Conservation (phyloP, 2,888 invertebrate genomes). For the Melikaiella ostensackeni region DNA sequence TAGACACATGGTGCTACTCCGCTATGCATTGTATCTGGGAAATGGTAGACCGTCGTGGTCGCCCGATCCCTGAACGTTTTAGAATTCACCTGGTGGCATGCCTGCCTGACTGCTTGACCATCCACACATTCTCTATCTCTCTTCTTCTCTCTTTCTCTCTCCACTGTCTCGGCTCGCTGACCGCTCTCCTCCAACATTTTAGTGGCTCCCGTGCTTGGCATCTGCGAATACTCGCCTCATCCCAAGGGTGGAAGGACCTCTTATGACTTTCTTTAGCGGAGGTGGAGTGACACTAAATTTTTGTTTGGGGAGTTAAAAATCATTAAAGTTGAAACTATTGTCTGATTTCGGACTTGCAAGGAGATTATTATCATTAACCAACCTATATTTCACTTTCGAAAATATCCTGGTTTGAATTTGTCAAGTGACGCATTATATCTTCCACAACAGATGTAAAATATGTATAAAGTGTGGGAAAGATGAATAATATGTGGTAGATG, state of each 20-base stretch:
- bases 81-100: slow-evolving; percentile 70
- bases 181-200: slow-evolving; percentile 63
- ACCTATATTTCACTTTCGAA: not conserved
- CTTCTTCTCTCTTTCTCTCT: slow-evolving; percentile 51
- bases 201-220: slow-evolving; percentile 70
- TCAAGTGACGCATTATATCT: not conserved
- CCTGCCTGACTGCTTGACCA: slow-evolving; percentile 47
- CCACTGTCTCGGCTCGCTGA: slow-evolving; percentile 48
- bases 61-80: slow-evolving; percentile 65
- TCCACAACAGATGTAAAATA: not conserved
- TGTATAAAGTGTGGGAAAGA: slow-evolving; percentile 1
- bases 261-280: slow-evolving; percentile 9
- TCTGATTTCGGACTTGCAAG: not conserved
- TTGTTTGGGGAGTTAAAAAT: not conserved
- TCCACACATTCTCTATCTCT: slow-evolving; percentile 26
- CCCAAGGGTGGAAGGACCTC: slow-evolving; percentile 45
- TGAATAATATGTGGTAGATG: not conserved
- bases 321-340: not conserved
- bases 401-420: not conserved
- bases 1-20: slow-evolving; percentile 30
- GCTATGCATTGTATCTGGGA: slow-evolving; percentile 56
- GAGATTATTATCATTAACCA: not conserved
- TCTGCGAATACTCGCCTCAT: slow-evolving; percentile 62
- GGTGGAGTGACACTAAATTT: slow-evolving; percentile 11
- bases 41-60: slow-evolving; percentile 51